Evolutionary conservation across 2,888 invertebrate genomes (phyloP).

Genomic region (Sisyra terminalis): DNA sequence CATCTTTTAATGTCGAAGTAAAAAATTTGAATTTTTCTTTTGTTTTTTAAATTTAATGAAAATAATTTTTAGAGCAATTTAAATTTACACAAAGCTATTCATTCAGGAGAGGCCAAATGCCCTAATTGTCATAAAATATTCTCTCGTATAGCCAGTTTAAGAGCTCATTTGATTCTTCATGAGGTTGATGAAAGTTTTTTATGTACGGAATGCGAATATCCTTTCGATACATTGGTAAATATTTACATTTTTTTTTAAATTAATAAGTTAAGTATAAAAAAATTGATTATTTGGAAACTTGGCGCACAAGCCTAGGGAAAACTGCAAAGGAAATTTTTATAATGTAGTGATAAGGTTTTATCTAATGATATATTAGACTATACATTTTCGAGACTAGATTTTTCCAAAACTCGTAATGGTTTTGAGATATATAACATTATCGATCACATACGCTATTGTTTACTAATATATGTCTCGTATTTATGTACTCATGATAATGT

Average conservation of each 20-base stretch:
- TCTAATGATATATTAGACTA: no score
- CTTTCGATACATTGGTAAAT: slow-evolving; percentile 23
- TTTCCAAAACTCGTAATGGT: no score
- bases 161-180: slow-evolving; percentile 24
- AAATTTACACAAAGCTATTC: slow-evolving; percentile 22
- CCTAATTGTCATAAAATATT: slow-evolving; percentile 24
- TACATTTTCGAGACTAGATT: no score
- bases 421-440: no score
- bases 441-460: no score
- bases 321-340: no score
- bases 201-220: slow-evolving; percentile 22
- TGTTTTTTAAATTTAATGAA: not conserved
- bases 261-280: not conserved
- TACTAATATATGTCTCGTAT: no score
- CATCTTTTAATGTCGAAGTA: no score
- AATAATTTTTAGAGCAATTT: slow-evolving; percentile 24
- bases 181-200: slow-evolving; percentile 24
- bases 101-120: slow-evolving; percentile 18
- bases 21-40: no score
- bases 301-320: not conserved
- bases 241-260: not conserved
- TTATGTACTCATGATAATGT: no score
- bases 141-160: slow-evolving; percentile 24
- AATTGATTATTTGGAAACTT: no score
- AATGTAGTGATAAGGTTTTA: no score